A percentile compares a stretch with the other conserved stretches of the same genome.
Evolutionary conservation across 1,140 invertebrate species (phyloP).

Genomic region (honey bee (Apis mellifera)): Amel_HAv3.1 CM009945.2:399501-400000

Average conservation of each 20-base stretch:
- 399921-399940: too few relatives aligned
- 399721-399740: too few relatives aligned
- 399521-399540: conserved; percentile 1
- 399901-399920: too few relatives aligned
- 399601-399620: conserved; percentile 7
- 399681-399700: conserved; percentile 19
- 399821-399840: too few relatives aligned
- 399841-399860: too few relatives aligned
- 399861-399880: too few relatives aligned
- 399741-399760: background rate
- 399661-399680: conserved; percentile 13
- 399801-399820: background rate
- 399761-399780: background rate
- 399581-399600: conserved; percentile 30
- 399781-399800: too few relatives aligned
- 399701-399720: conserved; percentile 11
- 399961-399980: too few relatives aligned
- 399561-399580: conserved; percentile 5
- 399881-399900: too few relatives aligned
- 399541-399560: conserved; percentile 3
- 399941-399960: too few relatives aligned
- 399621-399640: conserved; percentile 34
- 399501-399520: conserved; percentile 3
- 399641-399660: conserved; percentile 56
- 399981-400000: too few relatives aligned